Conservation (phyloP, 1,140 invertebrate genomes). For the Pogonomyrmex barbatus region DNA sequence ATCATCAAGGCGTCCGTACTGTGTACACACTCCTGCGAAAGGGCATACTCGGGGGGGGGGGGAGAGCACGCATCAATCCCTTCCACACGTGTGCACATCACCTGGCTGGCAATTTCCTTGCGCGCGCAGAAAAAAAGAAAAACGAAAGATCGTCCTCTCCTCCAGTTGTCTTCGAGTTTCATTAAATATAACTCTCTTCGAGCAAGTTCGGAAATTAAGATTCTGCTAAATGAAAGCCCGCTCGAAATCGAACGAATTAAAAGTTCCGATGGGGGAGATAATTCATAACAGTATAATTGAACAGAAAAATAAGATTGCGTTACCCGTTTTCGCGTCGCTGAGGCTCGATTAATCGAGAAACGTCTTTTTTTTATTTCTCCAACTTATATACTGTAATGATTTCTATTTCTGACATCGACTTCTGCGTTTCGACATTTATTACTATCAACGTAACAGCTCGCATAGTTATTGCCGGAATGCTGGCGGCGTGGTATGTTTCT, state of each 20-base stretch:
- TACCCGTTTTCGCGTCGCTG: neutral
- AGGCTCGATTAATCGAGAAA: constrained; percentile 23
- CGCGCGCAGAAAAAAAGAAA: neutral
- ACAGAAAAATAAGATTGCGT: constrained; percentile 17
- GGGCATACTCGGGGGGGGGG: constrained; percentile 23
- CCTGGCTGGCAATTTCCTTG: neutral
- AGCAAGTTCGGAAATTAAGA: constrained; percentile 33
- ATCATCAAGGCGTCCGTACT: constrained; percentile 62
- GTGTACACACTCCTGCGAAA: constrained; percentile 61
- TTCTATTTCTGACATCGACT: no score
- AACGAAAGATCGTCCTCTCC: no score
- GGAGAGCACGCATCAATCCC: constrained; percentile 41
- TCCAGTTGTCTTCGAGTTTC: constrained; percentile 10
- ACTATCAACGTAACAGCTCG: neutral
- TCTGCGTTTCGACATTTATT: neutral
- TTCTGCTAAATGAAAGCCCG: constrained; percentile 4
- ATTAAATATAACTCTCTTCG: constrained; percentile 3
- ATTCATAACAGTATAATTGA: neutral
- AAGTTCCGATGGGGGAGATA: constrained; percentile 2
- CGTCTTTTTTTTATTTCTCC: neutral
- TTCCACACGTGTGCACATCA: constrained; percentile 4
- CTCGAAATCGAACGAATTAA: constrained; percentile 12
- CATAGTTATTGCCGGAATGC: neutral
- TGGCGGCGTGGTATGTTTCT: neutral
- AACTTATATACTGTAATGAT: neutral